Evolutionary conservation across 2,113 vertebrate genomes (phyloP).

Genomic region (Gobio gobio): DNA sequence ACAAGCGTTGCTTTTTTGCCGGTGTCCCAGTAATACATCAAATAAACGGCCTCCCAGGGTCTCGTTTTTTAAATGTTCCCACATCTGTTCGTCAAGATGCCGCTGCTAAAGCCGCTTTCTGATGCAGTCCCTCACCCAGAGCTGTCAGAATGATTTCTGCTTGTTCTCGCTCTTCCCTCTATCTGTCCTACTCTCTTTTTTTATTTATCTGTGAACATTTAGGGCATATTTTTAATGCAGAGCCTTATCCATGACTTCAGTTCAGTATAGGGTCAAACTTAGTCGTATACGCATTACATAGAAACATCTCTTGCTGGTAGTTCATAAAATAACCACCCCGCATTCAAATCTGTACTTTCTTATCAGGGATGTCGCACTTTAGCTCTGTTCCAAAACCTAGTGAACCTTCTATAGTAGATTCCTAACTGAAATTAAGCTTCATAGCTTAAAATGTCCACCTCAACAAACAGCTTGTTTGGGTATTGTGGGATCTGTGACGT

Average conservation of each 20-base stretch:
- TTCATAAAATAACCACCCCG: slow-evolving; percentile 4
- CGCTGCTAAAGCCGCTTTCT: slow-evolving; percentile 46
- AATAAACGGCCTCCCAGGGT: slow-evolving; percentile 56
- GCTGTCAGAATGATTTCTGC: slow-evolving; percentile 60
- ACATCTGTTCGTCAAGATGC: slow-evolving; percentile 39
- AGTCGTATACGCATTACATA: background rate
- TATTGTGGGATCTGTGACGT: too few relatives aligned
- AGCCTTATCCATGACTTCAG: slow-evolving; percentile 30
- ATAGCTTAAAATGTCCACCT: background rate
- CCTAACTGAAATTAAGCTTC: background rate
- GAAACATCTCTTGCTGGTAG: slow-evolving; percentile 10
- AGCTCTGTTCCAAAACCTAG: background rate
- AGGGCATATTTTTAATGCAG: slow-evolving; percentile 42
- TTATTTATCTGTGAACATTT: slow-evolving; percentile 52
- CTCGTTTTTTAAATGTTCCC: slow-evolving; percentile 55
- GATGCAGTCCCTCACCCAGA: slow-evolving; percentile 55
- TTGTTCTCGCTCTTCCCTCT: slow-evolving; percentile 23
- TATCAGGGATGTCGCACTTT: slow-evolving; percentile 4
- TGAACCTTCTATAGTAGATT: background rate
- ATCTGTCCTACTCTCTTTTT: slow-evolving; percentile 40
- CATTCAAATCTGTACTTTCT: slow-evolving; percentile 6
- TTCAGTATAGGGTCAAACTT: slow-evolving; percentile 42
- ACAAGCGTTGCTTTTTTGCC: slow-evolving; percentile 36
- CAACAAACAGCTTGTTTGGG: too few relatives aligned
- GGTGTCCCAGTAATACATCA: slow-evolving; percentile 48